Base-by-base conservation (phyloP, 2,888 invertebrate species). In the Suillia variegata region DNA sequence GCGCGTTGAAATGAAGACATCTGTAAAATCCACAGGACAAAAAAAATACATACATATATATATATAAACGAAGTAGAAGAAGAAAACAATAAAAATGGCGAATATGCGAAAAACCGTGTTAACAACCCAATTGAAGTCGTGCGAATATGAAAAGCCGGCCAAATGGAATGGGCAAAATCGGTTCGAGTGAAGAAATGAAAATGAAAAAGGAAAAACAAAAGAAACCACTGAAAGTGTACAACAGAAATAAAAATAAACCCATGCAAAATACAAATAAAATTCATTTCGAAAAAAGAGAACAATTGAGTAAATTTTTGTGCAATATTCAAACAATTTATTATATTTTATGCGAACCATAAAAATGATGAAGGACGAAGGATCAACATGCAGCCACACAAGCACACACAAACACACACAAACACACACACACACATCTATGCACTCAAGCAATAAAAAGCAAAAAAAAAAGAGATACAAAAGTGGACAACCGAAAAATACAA, bases 1-100 rank as follows among this genome's bases (percentile, higher is more conserved):
- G 67, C 59, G 54, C 61, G 65, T 62, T 68, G 66, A 68, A 69
- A 68, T 68, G 66, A 67, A 67, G 69, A 68, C 69, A 69, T 67
- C 63, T 66, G 63, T 65, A 67, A 69, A 69, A 62, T 67, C 57
- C 66, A 60, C 61, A 54, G 56, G 47, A 42, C 26, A 26, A 26
- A 56, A 42, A 52, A 57, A 33, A 47, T n/a, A 21, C 24, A 53
- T 17, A 12, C 42, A 58, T 38, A n/a, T n/a, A n/a, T n/a, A n/a
- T n/a, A n/a, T n/a, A n/a, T n/a, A n/a, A n/a, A n/a, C n/a, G n/a
- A n/a, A 34, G 17, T 18, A 48, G 21, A 6, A n/a, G n/a, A n/a
- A n/a, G n/a, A 48, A 49, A 17, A 54, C 53, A 58, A 58, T 31
- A 48, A 33, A 45, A 17, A 51, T n/a, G 51, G 38, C 38, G n/a